Evolutionary conservation across 2,888 invertebrate species (phyloP).

Genomic region (Xylota segnis): DNA sequence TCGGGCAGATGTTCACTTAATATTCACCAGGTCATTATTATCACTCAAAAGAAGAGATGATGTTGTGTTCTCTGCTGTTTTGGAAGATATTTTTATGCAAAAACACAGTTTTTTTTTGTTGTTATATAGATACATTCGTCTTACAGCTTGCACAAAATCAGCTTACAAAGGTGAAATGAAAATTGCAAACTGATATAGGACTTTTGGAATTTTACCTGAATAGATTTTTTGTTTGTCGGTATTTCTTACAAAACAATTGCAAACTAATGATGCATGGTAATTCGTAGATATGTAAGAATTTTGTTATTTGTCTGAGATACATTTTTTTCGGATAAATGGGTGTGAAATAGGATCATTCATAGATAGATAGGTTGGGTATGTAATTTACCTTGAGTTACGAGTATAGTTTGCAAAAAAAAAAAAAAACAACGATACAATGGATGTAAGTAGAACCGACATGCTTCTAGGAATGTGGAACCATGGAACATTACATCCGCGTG

Average conservation of each 20-base stretch:
- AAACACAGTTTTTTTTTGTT: constrained; percentile 20
- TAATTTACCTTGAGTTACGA: background rate
- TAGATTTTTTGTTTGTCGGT: constrained; percentile 21
- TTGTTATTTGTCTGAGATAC: constrained; percentile 16
- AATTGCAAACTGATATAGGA: constrained; percentile 51
- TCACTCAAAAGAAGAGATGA: constrained; percentile 1
- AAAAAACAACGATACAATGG: no score
- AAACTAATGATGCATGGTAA: constrained; percentile 48
- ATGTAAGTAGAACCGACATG: background rate
- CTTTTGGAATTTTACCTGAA: constrained; percentile 34
- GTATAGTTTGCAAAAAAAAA: background rate
- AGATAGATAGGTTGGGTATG: constrained; percentile 5
- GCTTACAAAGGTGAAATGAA: constrained; percentile 52
- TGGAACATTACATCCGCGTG: background rate
- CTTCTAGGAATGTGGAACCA: background rate
- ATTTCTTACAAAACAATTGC: constrained; percentile 42
- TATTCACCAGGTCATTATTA: constrained; percentile 64
- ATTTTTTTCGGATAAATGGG: constrained; percentile 32
- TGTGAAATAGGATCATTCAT: constrained; percentile 49
- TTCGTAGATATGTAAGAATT: constrained; percentile 15
- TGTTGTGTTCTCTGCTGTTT: background rate
- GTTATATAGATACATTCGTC: background rate
- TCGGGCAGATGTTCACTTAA: constrained; percentile 67
- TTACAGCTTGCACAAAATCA: constrained; percentile 70
- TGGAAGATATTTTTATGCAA: constrained; percentile 29